Conservation (phyloP, 2,888 invertebrate genomes). For the Thecophora atra region DNA sequence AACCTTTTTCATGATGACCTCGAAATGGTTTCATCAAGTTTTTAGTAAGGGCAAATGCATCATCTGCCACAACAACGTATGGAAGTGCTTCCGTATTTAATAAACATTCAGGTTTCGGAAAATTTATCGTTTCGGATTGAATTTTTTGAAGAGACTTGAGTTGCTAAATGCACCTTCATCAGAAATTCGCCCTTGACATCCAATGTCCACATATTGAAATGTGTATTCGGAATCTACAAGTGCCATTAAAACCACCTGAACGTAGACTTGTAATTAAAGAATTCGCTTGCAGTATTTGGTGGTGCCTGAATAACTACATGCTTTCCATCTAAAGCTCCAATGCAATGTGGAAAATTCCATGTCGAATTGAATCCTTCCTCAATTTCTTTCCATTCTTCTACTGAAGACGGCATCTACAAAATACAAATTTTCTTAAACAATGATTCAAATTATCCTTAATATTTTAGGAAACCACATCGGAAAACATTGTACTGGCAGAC, state of each 20-base stretch:
- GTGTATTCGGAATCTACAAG: slow-evolving; percentile 2
- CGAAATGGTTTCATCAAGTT: too few relatives aligned
- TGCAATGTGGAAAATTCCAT: slow-evolving; percentile 1
- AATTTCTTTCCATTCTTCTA: slow-evolving; percentile 9
- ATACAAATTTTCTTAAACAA: slow-evolving; percentile 4
- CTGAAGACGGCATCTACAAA: slow-evolving; percentile 14
- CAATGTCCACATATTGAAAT: slow-evolving; percentile 1
- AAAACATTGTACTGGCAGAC: not conserved
- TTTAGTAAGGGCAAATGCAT: not conserved
- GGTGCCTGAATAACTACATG: not conserved
- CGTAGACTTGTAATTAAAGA: not conserved
- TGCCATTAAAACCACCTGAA: slow-evolving; percentile 1
- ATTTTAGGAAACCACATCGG: not conserved
- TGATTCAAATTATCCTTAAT: not conserved
- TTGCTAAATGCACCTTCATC: slow-evolving; percentile 1
- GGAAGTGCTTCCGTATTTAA: not conserved
- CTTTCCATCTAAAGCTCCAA: not conserved
- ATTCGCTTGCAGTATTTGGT: too few relatives aligned
- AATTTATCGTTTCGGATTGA: not conserved
- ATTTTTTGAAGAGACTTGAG: slow-evolving; percentile 5
- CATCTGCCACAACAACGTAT: not conserved
- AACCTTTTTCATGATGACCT: too few relatives aligned
- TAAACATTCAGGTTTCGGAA: not conserved
- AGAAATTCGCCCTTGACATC: slow-evolving; percentile 3
- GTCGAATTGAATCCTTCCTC: not conserved